Percentiles rank a stretch among this genome's conserved stretches.
Evolutionary conservation across 2,797 vertebrate species (phyloP).

Genomic region (Lepus oiostolus): DNA sequence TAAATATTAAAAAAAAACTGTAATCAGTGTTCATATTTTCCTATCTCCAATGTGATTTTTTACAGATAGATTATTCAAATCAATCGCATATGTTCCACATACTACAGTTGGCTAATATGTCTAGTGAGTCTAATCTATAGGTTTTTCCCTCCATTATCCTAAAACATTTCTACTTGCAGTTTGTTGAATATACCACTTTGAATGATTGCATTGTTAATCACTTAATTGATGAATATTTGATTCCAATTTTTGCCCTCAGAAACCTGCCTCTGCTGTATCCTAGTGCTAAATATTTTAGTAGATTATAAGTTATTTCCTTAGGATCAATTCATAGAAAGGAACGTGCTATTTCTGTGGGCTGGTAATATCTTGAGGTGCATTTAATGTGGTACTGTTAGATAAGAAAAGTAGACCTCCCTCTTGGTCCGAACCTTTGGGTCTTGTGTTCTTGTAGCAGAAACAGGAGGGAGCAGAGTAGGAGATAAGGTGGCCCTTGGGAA

Average conservation of each 20-base stretch:
- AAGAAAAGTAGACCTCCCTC: background rate
- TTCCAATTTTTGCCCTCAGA: background rate
- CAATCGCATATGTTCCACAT: background rate
- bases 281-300: background rate
- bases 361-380: slow-evolving; percentile 1
- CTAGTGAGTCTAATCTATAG: slow-evolving; percentile 5
- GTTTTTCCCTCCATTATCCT: background rate
- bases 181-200: slow-evolving; percentile 36
- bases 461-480: background rate
- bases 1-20: no score
- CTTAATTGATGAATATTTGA: background rate
- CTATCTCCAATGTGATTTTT: slow-evolving; percentile 1
- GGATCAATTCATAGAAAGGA: slow-evolving; percentile 31
- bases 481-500: background rate
- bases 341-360: background rate
- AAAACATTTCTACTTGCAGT: background rate
- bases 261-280: background rate
- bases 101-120: background rate
- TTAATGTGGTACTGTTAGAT: background rate
- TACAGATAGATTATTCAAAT: slow-evolving; percentile 36
- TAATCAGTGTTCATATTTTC: background rate
- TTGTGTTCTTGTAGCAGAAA: background rate
- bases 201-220: background rate
- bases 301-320: slow-evolving; percentile 39
- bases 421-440: background rate